Conservation (phyloP, 1,140 invertebrate genomes). For the Leptopilina boulardi region DNA sequence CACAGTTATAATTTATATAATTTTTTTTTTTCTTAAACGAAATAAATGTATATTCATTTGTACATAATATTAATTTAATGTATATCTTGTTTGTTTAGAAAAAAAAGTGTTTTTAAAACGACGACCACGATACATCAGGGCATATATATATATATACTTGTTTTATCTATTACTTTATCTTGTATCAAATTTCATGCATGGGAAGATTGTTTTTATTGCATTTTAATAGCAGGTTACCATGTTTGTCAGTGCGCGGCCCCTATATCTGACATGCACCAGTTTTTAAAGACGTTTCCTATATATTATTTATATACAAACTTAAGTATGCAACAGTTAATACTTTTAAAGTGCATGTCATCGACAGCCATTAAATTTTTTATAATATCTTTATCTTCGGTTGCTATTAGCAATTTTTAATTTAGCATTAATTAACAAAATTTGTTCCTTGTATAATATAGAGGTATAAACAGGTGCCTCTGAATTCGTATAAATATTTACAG, state of each 20-base stretch:
- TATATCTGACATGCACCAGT: background rate
- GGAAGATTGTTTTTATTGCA: slow-evolving; percentile 10
- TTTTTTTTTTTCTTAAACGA: no score
- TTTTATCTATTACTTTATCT: slow-evolving; percentile 8
- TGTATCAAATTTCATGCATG: background rate
- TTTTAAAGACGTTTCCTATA: background rate
- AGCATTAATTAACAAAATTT: background rate
- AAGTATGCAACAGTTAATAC: background rate
- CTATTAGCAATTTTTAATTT: slow-evolving; percentile 10
- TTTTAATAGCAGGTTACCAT: slow-evolving; percentile 13
- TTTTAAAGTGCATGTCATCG: slow-evolving; percentile 7
- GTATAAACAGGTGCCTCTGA: no score
- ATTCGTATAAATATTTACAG: no score
- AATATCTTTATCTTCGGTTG: background rate
- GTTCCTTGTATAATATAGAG: background rate
- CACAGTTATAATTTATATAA: background rate
- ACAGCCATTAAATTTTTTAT: background rate
- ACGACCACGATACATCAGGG: background rate
- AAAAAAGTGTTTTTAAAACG: no score
- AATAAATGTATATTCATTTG: no score
- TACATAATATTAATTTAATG: no score
- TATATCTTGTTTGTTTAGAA: no score
- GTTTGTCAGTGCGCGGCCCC: background rate
- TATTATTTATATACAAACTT: background rate
- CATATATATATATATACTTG: background rate